Evolutionary conservation across 2,113 vertebrate species (phyloP).

Genomic region (Tachysurus vachellii): DNA sequence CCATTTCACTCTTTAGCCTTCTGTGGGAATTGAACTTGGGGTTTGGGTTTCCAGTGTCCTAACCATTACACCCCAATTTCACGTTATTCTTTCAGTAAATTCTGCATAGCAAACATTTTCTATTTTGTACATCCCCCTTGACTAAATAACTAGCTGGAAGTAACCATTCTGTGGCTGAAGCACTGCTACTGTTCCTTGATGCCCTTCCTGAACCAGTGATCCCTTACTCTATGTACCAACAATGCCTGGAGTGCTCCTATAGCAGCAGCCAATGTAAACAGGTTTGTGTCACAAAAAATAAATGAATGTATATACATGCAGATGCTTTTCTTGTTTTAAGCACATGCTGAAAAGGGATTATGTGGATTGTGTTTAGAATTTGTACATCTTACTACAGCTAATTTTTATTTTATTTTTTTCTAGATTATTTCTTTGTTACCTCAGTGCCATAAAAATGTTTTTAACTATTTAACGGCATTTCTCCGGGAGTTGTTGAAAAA

Average conservation of each 20-base stretch:
- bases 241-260: conserved; percentile 77
- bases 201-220: conserved; percentile 93
- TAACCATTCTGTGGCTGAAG: conserved; percentile 93
- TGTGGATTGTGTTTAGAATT: neutral
- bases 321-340: neutral
- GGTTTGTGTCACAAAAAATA: conserved; percentile 67
- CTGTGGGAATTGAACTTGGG: no score
- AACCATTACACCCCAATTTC: no score
- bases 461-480: conserved; percentile 89
- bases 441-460: conserved; percentile 86
- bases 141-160: conserved; percentile 77
- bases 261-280: conserved; percentile 79
- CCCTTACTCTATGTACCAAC: conserved; percentile 79
- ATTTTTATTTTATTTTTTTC: neutral
- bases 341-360: neutral
- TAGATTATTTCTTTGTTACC: conserved; percentile 86
- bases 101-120: neutral
- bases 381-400: neutral
- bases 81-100: neutral
- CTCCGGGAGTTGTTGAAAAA: conserved; percentile 88
- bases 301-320: neutral
- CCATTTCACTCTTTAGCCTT: no score
- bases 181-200: conserved; percentile 91
- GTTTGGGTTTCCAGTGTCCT: no score
- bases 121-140: neutral